phyloP scores from a whole-genome alignment of 2,797 vertebrate species.

The Xenentodon cancila region DNA sequence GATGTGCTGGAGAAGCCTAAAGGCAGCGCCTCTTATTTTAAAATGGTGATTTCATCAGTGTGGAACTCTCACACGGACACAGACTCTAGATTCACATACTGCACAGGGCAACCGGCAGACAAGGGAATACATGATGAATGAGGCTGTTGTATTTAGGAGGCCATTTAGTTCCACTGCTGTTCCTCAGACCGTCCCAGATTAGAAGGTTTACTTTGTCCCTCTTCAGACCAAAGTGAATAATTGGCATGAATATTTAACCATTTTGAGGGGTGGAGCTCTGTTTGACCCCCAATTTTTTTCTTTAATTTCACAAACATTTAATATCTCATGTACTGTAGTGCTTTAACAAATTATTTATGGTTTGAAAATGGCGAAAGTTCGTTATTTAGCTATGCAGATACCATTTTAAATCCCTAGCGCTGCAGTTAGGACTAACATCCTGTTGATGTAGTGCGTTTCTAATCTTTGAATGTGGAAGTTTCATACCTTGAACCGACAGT shows the following conservation, averaged over 20 bases:
- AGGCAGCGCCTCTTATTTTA: slow-evolving; percentile 62
- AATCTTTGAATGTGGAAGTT: not conserved
- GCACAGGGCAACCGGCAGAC: slow-evolving; percentile 61
- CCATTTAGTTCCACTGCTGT: slow-evolving; percentile 64
- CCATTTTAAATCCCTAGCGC: not conserved
- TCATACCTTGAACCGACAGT: not conserved
- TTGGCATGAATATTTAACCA: slow-evolving; percentile 42
- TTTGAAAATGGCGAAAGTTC: not conserved
- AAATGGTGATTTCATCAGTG: slow-evolving; percentile 76
- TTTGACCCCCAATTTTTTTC: not conserved
- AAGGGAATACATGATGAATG: slow-evolving; percentile 68
- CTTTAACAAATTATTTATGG: not conserved
- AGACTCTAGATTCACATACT: slow-evolving; percentile 64
- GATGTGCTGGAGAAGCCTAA: slow-evolving; percentile 47
- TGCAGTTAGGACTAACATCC: not conserved
- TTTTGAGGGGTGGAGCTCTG: not conserved
- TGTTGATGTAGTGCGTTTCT: not conserved
- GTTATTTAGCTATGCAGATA: not conserved
- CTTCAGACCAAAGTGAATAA: slow-evolving; percentile 50
- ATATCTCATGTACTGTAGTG: not conserved
- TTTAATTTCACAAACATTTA: not conserved
- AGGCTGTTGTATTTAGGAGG: slow-evolving; percentile 60
- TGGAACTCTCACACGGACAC: slow-evolving; percentile 78
- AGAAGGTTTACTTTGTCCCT: slow-evolving; percentile 58
- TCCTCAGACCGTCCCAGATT: slow-evolving; percentile 64